Conservation (phyloP, 2,888 invertebrate genomes). For the Heteromurus nitidus region DNA sequence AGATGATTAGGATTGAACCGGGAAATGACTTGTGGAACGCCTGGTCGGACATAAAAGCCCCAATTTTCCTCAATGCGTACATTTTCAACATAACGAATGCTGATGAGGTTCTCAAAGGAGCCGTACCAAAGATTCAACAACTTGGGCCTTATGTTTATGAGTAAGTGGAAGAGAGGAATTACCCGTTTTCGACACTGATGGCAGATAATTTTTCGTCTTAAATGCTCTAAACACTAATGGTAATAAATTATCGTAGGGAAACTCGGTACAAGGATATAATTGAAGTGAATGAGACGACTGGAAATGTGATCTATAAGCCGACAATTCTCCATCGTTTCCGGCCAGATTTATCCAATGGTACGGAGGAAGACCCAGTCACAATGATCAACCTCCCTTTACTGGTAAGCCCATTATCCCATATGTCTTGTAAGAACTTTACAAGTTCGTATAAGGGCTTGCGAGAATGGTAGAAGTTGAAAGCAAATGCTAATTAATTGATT, state of each 20-base stretch:
- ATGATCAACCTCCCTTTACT: constrained; percentile 58
- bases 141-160: constrained; percentile 67
- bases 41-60: constrained; percentile 54
- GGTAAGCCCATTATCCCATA: constrained; percentile 15
- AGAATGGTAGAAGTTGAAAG: background rate
- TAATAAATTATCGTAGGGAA: too few species aligned
- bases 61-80: constrained; percentile 55
- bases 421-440: too few species aligned
- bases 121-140: constrained; percentile 55
- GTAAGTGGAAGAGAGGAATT: too few species aligned
- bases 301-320: constrained; percentile 46
- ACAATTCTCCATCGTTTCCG: constrained; percentile 54
- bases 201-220: too few species aligned
- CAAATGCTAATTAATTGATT: constrained; percentile 37
- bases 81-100: constrained; percentile 67
- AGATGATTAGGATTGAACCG: constrained; percentile 59
- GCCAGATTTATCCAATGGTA: constrained; percentile 63
- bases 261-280: constrained; percentile 43
- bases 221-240: too few species aligned
- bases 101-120: constrained; percentile 56
- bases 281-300: constrained; percentile 37
- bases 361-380: constrained; percentile 56
- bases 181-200: too few species aligned
- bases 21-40: constrained; percentile 63
- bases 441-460: too few species aligned